Conservation (phyloP, 2,797 vertebrate species). For the Meda fulgida region DNA sequence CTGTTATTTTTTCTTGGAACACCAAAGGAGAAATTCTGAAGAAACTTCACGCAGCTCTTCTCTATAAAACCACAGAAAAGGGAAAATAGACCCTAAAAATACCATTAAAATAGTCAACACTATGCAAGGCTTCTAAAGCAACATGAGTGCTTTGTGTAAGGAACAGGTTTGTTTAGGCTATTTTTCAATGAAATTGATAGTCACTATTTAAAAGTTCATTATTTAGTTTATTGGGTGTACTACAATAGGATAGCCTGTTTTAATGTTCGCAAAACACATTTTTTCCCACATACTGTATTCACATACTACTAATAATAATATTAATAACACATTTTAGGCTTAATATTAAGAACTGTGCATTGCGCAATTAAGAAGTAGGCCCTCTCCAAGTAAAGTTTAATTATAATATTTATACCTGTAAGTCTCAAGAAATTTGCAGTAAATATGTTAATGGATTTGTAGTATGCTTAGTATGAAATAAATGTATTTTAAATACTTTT, state of each 20-base stretch:
- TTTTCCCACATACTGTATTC: too few species aligned
- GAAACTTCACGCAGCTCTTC: not conserved
- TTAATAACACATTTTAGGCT: too few species aligned
- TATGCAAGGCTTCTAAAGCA: not conserved
- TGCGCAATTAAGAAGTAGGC: too few species aligned
- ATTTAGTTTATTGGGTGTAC: not conserved
- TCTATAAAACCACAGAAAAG: not conserved
- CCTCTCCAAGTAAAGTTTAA: too few species aligned
- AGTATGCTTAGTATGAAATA: too few species aligned
- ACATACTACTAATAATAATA: too few species aligned
- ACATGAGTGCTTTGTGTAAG: not conserved
- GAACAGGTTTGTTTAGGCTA: not conserved
- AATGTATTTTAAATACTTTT: too few species aligned
- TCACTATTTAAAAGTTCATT: not conserved
- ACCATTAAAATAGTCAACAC: not conserved
- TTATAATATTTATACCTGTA: too few species aligned
- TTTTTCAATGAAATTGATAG: not conserved
- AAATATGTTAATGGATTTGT: too few species aligned
- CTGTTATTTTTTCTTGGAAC: not conserved
- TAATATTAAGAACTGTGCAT: too few species aligned
- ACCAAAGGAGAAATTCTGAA: not conserved
- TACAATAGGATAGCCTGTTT: not conserved
- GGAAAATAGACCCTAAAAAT: not conserved
- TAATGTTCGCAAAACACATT: not conserved
- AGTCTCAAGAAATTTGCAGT: too few species aligned